A percentile compares a stretch with the other conserved stretches of the same genome.
Evolutionary conservation across 2,888 invertebrate genomes (phyloP).

Genomic region (Lasioglossum figueresi): DNA sequence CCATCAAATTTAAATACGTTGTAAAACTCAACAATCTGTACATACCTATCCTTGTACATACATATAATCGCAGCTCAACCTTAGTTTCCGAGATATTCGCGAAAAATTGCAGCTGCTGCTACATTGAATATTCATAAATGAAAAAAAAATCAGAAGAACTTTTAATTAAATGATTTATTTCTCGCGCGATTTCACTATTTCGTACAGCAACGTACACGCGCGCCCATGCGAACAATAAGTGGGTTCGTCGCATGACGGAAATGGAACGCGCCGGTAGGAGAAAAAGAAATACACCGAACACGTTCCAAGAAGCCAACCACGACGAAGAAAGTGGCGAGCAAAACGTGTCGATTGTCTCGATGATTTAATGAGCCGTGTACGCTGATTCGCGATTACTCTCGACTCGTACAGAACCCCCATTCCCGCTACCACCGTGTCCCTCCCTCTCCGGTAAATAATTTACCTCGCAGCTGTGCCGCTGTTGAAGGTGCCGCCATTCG

Average conservation of each 20-base stretch:
- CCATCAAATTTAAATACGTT: too few species aligned
- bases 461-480: slow-evolving; percentile 70
- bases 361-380: slow-evolving; percentile 73
- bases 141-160: background rate
- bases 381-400: slow-evolving; percentile 70
- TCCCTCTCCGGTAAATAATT: slow-evolving; percentile 69
- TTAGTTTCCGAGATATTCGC: too few species aligned
- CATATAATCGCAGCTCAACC: too few species aligned
- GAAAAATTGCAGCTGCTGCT: too few species aligned
- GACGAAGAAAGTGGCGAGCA: slow-evolving; percentile 51
- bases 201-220: background rate
- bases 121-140: background rate
- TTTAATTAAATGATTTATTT: too few species aligned
- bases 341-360: slow-evolving; percentile 69
- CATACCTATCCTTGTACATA: too few species aligned
- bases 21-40: too few species aligned
- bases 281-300: slow-evolving; percentile 13
- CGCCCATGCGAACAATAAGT: slow-evolving; percentile 1
- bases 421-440: slow-evolving; percentile 40
- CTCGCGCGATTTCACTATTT: too few species aligned
- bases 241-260: slow-evolving; percentile 6
- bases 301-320: slow-evolving; percentile 44
- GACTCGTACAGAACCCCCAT: slow-evolving; percentile 39
- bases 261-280: background rate
- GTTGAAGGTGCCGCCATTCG: slow-evolving; percentile 61